Percentiles rank a stretch among this genome's conserved stretches.
Conservation (phyloP, 2,888 invertebrate species). For the Apotomis capreana region DNA sequence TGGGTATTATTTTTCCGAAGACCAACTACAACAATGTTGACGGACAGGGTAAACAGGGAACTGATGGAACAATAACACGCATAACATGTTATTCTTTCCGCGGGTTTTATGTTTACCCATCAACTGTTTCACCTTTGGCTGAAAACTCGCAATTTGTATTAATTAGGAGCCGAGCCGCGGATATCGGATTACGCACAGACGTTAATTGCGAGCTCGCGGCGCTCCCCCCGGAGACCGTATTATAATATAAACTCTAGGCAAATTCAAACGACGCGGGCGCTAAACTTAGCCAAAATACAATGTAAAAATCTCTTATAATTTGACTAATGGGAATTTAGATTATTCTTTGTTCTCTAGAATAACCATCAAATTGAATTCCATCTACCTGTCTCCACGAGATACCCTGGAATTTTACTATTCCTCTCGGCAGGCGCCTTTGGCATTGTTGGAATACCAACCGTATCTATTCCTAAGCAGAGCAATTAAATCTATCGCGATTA, state of each 20-base stretch:
- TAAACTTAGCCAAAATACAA: too few relatives aligned
- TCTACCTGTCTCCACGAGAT: neutral
- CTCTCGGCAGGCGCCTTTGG: neutral
- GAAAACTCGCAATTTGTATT: conserved; percentile 16
- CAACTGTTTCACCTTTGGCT: conserved; percentile 1
- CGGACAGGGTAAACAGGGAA: too few relatives aligned
- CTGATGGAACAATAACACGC: neutral
- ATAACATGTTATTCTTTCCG: neutral
- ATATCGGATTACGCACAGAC: conserved; percentile 15
- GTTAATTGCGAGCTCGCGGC: conserved; percentile 3
- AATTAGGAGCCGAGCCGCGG: conserved; percentile 11
- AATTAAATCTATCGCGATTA: too few relatives aligned
- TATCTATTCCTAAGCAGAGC: too few relatives aligned
- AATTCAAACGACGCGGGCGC: neutral
- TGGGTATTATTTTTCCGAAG: too few relatives aligned
- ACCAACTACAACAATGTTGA: too few relatives aligned
- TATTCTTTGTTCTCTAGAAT: conserved; percentile 1
- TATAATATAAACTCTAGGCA: neutral
- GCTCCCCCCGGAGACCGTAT: neutral
- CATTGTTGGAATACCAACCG: too few relatives aligned
- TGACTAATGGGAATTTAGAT: neutral
- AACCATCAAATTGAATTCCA: neutral
- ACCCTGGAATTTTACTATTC: neutral
- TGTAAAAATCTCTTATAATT: too few relatives aligned
- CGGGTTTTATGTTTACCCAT: neutral